phyloP scores from a whole-genome alignment of 2,888 invertebrate species.

The Philaethria dido region DNA sequence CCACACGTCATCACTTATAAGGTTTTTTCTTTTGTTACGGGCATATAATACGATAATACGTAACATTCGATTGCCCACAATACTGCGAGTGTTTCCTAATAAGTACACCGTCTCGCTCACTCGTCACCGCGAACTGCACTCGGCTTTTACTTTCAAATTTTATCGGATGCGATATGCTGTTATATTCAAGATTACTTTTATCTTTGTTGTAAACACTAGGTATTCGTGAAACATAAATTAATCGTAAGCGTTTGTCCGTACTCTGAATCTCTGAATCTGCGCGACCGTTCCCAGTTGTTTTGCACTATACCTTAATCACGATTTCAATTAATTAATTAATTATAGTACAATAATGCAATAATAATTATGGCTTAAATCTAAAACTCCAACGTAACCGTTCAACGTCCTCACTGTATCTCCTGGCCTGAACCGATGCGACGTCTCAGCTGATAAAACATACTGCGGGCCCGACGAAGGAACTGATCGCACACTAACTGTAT shows the following conservation, averaged over 20 bases:
- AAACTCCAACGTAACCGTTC: slow-evolving; percentile 66
- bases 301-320: slow-evolving; percentile 79
- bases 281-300: slow-evolving; percentile 82
- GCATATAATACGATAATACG: slow-evolving; percentile 53
- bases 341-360: slow-evolving; percentile 78
- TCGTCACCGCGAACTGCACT: slow-evolving; percentile 49
- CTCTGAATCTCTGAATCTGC: too few species aligned
- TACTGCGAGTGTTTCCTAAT: slow-evolving; percentile 43
- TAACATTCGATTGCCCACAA: slow-evolving; percentile 51
- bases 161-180: slow-evolving; percentile 47
- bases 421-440: slow-evolving; percentile 51
- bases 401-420: slow-evolving; percentile 60
- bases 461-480: slow-evolving; percentile 59
- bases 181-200: slow-evolving; percentile 41
- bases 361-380: slow-evolving; percentile 76
- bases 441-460: slow-evolving; percentile 55
- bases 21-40: slow-evolving; percentile 51
- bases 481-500: slow-evolving; percentile 77
- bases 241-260: slow-evolving; percentile 10
- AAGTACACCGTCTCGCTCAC: slow-evolving; percentile 47
- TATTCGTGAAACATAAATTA: slow-evolving; percentile 29
- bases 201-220: slow-evolving; percentile 28
- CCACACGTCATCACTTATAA: slow-evolving; percentile 49
- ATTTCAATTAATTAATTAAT: slow-evolving; percentile 54
- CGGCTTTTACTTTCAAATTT: slow-evolving; percentile 57